phyloP scores from a whole-genome alignment of 1,140 invertebrate genomes.

The Lucilia cuprina region DNA sequence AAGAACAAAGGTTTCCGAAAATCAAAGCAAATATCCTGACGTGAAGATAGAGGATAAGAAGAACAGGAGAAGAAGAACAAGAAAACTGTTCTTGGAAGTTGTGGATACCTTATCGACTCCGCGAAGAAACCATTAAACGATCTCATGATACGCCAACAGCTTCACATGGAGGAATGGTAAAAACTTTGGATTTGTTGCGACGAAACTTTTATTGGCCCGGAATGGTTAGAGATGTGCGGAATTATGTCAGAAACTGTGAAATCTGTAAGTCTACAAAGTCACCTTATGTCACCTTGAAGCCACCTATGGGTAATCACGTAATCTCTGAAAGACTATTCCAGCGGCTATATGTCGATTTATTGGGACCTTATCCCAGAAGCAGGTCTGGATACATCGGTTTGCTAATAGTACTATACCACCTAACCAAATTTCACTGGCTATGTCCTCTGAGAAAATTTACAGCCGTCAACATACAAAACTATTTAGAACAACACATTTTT shows the following conservation, averaged over 20 bases:
- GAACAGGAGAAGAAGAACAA: background rate
- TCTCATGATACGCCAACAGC: background rate
- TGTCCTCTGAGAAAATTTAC: background rate
- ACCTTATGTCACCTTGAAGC: background rate
- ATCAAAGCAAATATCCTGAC: slow-evolving; percentile 3
- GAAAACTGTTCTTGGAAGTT: slow-evolving; percentile 22
- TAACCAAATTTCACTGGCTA: slow-evolving; percentile 18
- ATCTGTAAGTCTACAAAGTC: slow-evolving; percentile 12
- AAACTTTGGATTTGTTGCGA: background rate
- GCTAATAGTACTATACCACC: slow-evolving; percentile 13
- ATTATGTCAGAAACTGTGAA: slow-evolving; percentile 6
- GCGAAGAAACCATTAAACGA: background rate
- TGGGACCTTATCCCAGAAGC: slow-evolving; percentile 25
- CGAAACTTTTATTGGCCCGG: slow-evolving; percentile 7
- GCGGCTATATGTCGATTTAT: slow-evolving; percentile 24
- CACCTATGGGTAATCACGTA: slow-evolving; percentile 4
- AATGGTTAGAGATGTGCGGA: background rate
- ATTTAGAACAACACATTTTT: slow-evolving; percentile 5
- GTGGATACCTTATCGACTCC: slow-evolving; percentile 24
- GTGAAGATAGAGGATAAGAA: background rate
- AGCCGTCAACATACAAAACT: background rate
- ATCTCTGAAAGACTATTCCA: slow-evolving; percentile 9
- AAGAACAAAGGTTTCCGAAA: background rate
- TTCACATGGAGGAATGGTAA: slow-evolving; percentile 17
- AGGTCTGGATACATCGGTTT: slow-evolving; percentile 4